These are phyloP conservation scores for Temnothorax longispinosus DNA, from an alignment of 1,140 invertebrate genomes.

Conservation along the genomic window DNA sequence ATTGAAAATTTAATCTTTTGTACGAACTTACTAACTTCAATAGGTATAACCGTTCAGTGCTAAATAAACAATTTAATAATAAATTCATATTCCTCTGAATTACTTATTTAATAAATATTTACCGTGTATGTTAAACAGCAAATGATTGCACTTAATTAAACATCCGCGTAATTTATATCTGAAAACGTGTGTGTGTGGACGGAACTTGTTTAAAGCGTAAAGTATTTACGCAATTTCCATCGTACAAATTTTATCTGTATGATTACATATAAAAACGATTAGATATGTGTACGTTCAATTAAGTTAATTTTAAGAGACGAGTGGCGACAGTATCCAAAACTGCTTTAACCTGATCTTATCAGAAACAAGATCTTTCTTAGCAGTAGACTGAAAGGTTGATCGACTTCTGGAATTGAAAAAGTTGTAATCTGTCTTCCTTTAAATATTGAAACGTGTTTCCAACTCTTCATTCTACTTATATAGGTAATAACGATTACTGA, in stretches of 20 bases:
- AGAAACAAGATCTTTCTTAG: background rate
- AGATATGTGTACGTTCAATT: background rate
- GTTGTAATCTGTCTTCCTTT: slow-evolving; percentile 32
- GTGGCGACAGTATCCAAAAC: background rate
- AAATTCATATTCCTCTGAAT: background rate
- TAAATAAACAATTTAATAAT: background rate
- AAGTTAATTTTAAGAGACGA: background rate
- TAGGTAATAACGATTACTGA: background rate
- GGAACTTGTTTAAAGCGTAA: background rate
- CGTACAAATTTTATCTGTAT: background rate
- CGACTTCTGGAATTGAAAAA: slow-evolving; percentile 45
- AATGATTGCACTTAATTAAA: background rate
- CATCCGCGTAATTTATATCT: background rate
- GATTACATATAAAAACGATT: background rate
- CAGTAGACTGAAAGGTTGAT: background rate
- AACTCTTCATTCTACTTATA: slow-evolving; percentile 15
- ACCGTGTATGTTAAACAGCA: background rate
- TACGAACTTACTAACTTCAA: background rate
- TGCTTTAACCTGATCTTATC: background rate
- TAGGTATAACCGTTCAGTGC: background rate
- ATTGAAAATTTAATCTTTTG: background rate
- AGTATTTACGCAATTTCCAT: background rate
- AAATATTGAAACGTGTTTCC: background rate
- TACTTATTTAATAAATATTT: background rate
- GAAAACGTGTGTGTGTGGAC: background rate